Evolutionary conservation across 2,888 invertebrate species (phyloP), one percentile per base, ranked within the genome.

Genomic region (Tineola bisselliella): DNA sequence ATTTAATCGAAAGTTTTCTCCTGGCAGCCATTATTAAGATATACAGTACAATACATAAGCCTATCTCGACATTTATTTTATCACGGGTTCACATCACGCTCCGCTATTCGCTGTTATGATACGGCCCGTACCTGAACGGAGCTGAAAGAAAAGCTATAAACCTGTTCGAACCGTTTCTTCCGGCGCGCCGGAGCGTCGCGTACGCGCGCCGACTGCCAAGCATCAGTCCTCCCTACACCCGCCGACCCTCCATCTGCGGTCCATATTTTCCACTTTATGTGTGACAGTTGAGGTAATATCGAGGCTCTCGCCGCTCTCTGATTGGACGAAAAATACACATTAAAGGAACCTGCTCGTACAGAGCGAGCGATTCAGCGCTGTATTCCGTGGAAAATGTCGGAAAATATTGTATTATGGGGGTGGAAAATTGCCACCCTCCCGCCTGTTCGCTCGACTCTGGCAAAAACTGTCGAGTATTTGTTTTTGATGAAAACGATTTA

Each of bases 281-380:
- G 88, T 88, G 88, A 88, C 88, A 88, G 88, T 87, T 88, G 88
- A 88, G 87, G 88, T 88, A 88, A 88, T 88, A 88, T 88, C 88
- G 88, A 87, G 87, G 83, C 83, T 86, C 84, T 84, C 80, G 83
- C 87, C 84, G 84, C 76, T 79, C 84, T 83, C 84, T 87, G 87
- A 88, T 88, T 88, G 88, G 88, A 83, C 88, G 88, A 87, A 88
- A 87, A 88, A 87, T 87, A 84, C 81, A 87, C 88, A 88, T 88
- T 88, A 88, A 87, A 87, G 87, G 82, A 87, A 84, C 84, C 84
- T 84, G 84, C 81, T 75, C 81, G 77, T 76, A 77, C 77, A 80
- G 84, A 82, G 81, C 86, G 84, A 86, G 81, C 87, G 84, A 87
- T 87, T 84, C 82, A 79, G 82, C 84, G 81, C 87, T 87, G 88